A percentile compares a stretch with the other conserved stretches of the same genome.
These are phyloP conservation scores for Megaceryle alcyon DNA, from an alignment of 2,797 vertebrate genomes.

Conservation along the genomic window DNA sequence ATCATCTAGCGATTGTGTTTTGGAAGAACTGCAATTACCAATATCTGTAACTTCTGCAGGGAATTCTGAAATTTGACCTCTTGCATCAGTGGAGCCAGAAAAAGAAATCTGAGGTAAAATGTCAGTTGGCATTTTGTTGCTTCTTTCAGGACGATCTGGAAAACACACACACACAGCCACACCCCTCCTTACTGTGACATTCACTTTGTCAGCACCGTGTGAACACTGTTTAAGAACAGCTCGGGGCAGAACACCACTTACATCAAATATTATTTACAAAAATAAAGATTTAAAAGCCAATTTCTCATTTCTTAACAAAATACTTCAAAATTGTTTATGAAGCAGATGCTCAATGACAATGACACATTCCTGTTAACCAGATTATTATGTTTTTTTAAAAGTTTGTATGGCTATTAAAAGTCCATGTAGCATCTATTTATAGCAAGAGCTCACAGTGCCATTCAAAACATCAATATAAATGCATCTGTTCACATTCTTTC, in stretches of 20 bases:
- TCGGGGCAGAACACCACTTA: not conserved
- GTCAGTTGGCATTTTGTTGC: conserved; percentile 65
- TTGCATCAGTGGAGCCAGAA: conserved; percentile 57
- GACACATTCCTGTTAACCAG: not conserved
- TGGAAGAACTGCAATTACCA: conserved; percentile 63
- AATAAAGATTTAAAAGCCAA: not conserved
- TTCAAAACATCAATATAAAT: not conserved
- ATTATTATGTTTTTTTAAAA: not conserved
- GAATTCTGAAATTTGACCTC: conserved; percentile 69
- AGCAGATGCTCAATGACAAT: not conserved
- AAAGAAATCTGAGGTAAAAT: conserved; percentile 69
- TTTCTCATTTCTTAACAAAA: not conserved
- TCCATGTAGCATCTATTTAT: not conserved
- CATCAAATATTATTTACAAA: not conserved
- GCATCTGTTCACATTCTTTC: not conserved
- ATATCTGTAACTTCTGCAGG: conserved; percentile 74
- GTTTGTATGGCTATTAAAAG: not conserved
- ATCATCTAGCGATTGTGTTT: not conserved
- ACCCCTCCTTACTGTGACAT: not conserved
- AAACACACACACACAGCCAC: not conserved
- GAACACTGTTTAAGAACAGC: not conserved
- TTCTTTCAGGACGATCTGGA: conserved; percentile 69
- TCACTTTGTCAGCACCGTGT: not conserved
- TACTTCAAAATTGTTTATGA: not conserved
- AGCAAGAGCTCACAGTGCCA: not conserved